Base-by-base conservation (phyloP, 2,888 invertebrate species). In the Caradrina kadenii region DNA sequence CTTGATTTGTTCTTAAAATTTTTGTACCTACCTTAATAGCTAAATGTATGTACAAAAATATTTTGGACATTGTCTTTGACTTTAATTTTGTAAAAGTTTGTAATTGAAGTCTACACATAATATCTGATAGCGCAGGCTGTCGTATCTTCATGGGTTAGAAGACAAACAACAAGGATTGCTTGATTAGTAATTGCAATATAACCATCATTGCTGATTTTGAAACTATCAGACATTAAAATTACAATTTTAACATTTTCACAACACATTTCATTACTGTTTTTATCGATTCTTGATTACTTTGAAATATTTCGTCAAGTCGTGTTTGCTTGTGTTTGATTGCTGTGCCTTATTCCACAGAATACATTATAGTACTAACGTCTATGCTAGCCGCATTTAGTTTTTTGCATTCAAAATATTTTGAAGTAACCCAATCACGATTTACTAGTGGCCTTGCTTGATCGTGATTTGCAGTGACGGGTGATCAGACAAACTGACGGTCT, bases 381-480 rank as follows among this genome's bases (percentile, higher is more conserved):
- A 8, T 68, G 66, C 26, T 50, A 19, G 52, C 15, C 39, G n/a
- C 8, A 68, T 76, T 56, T 52, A 1, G 54, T 79, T 73, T 84
- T 79, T 72, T 67, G 66, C 39, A 76, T 79, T 73, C 73, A 75
- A 77, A 76, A 76, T 72, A 76, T 79, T 81, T 80, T 79, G 59
- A 69, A 81, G 79, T 72, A 69, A 45, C 67, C 73, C 73, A 82
- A 79, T 85, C 81, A 79, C 77, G 60, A 63, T 72, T 63, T 26
- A 21, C 45, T 21, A 42, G 26, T 73, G 88, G 81, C 91, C 91
- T 91, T 89, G 88, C 60, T 45, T 8, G 70, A 62, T 89, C 91
- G 90, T 91, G 91, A 86, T 76, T 45, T 55, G 54, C 68, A 81
- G 87, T 89, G 89, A 91, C 90, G 79, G 87, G 81, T 72, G 79